phyloP scores from a whole-genome alignment of 1,140 invertebrate genomes.

The Magallana ariakensis region DNA sequence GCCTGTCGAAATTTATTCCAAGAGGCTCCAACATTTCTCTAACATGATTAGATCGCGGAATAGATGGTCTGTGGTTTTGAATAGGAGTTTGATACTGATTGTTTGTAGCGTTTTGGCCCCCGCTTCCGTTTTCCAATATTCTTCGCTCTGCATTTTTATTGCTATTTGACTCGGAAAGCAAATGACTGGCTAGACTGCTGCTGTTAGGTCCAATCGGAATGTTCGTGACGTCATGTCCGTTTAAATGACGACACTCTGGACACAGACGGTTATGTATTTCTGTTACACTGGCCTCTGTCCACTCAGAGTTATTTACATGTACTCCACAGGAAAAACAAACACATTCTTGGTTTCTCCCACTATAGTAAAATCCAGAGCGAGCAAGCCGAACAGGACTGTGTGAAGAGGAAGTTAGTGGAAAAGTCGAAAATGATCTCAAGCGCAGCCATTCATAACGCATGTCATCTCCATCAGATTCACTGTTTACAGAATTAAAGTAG shows the following conservation, averaged over 20 bases:
- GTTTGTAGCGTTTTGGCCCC: too few relatives aligned
- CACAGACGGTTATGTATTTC: conserved; percentile 35
- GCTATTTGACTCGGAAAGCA: not conserved
- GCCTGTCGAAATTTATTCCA: conserved; percentile 29
- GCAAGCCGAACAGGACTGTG: conserved; percentile 30
- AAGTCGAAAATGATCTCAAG: conserved; percentile 14
- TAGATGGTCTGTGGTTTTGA: not conserved
- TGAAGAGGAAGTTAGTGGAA: not conserved
- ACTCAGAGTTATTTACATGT: not conserved
- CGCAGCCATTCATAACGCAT: conserved; percentile 44
- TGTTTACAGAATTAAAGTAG: not conserved
- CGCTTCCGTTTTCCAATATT: too few relatives aligned
- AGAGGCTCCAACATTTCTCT: not conserved
- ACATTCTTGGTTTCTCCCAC: conserved; percentile 3
- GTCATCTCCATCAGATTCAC: not conserved
- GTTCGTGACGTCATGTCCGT: not conserved
- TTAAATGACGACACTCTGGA: conserved; percentile 32
- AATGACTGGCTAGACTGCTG: not conserved
- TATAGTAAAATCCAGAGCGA: conserved; percentile 48
- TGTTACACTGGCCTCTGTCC: conserved; percentile 35
- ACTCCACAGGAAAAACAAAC: conserved; percentile 43
- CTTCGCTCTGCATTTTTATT: too few relatives aligned
- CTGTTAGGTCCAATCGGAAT: not conserved
- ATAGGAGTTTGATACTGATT: not conserved
- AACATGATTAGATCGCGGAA: not conserved